Conservation (phyloP, 2,888 invertebrate species). For the Rugalucina vietnamica region DNA sequence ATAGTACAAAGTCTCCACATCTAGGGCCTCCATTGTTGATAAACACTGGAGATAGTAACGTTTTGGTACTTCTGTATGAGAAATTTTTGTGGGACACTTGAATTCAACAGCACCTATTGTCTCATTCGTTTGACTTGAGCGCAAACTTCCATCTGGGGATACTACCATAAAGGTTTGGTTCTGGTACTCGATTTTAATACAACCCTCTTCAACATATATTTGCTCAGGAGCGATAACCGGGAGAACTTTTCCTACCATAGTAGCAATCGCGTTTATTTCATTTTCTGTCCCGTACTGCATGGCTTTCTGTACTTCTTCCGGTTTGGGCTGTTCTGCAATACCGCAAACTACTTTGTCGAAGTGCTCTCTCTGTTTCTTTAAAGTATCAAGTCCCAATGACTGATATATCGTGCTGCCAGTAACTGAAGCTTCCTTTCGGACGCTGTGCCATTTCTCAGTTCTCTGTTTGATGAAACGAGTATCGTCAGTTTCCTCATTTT, state of each 20-base stretch:
- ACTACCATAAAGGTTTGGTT: slow-evolving; percentile 42
- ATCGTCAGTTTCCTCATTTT: no score
- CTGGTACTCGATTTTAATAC: slow-evolving; percentile 1
- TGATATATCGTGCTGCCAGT: neutral
- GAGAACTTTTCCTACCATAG: slow-evolving; percentile 43
- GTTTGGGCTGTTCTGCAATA: neutral
- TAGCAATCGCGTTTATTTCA: slow-evolving; percentile 29
- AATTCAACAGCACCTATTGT: slow-evolving; percentile 45
- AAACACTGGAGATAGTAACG: slow-evolving; percentile 40
- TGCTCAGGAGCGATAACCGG: slow-evolving; percentile 33
- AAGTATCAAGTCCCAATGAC: neutral
- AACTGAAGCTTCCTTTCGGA: neutral
- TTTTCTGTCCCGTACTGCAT: neutral
- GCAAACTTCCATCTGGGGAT: slow-evolving; percentile 53
- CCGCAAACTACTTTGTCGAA: neutral
- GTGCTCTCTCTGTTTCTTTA: neutral
- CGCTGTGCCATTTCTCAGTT: neutral
- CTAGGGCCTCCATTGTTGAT: slow-evolving; percentile 33
- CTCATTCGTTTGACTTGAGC: neutral
- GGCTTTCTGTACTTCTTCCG: neutral
- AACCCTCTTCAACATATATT: slow-evolving; percentile 47
- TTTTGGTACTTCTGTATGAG: slow-evolving; percentile 18
- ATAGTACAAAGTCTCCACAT: slow-evolving; percentile 26
- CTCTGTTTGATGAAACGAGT: neutral
- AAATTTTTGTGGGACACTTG: slow-evolving; percentile 38